Evolutionary conservation across 2,797 vertebrate genomes (phyloP).

Genomic region (Hozukius guyotensis): DNA sequence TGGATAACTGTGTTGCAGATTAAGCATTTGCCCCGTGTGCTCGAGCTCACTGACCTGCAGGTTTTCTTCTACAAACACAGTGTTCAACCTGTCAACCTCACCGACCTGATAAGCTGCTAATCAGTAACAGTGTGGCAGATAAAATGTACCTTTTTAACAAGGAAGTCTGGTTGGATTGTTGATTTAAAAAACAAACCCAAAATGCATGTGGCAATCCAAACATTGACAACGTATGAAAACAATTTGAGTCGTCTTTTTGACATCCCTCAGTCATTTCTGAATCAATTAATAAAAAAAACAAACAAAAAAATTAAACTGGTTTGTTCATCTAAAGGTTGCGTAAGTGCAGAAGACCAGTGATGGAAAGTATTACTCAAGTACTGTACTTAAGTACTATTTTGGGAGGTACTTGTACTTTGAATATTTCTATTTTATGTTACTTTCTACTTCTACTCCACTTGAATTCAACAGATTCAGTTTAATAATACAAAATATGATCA

Average conservation of each 20-base stretch:
- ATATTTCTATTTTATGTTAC: too few relatives aligned
- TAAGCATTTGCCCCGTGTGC: conserved; percentile 1
- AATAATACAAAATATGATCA: too few relatives aligned
- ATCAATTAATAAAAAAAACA: too few relatives aligned
- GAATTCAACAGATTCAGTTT: too few relatives aligned
- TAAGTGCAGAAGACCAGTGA: background rate
- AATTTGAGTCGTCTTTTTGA: background rate
- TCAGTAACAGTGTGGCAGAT: conserved; percentile 1
- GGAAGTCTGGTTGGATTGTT: background rate
- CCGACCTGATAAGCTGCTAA: conserved; percentile 1
- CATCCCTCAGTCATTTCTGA: background rate
- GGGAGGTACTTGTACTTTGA: too few relatives aligned
- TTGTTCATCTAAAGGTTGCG: background rate
- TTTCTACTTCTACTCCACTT: fast-evolving
- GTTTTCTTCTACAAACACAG: conserved; percentile 5
- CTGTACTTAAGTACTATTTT: fast-evolving
- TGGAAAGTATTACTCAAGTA: too few relatives aligned
- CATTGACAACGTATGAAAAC: background rate
- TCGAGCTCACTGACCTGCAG: background rate
- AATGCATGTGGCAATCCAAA: background rate
- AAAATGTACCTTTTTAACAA: background rate
- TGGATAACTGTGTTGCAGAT: background rate
- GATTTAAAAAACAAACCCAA: background rate
- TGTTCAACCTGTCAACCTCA: background rate
- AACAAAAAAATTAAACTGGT: too few relatives aligned